These are phyloP conservation scores for Hydractinia echinata DNA, from an alignment of 30 jellyfish, hydroid and myxozoan genomes.

Conservation along the genomic window DNA sequence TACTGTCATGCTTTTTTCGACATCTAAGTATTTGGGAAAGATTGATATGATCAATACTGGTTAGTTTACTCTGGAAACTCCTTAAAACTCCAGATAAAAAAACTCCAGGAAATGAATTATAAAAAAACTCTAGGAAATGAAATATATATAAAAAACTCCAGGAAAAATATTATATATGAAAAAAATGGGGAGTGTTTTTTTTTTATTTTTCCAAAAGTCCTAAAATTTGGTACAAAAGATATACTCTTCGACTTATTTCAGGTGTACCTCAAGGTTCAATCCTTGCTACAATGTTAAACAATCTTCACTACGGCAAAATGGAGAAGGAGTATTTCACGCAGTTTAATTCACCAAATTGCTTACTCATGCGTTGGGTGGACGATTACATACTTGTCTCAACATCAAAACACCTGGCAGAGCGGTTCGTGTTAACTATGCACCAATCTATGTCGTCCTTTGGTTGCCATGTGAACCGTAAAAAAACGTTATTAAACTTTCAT, in stretches of 20 bases:
- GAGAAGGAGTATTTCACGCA: constrained; percentile 40
- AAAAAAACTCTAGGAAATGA: no score
- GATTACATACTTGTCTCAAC: constrained; percentile 66
- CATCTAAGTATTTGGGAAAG: no score
- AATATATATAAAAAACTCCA: no score
- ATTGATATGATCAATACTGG: no score
- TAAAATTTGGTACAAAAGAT: no score
- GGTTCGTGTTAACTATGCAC: constrained; percentile 33
- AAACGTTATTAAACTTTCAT: constrained; percentile 41
- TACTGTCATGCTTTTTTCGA: neutral
- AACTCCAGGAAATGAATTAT: no score
- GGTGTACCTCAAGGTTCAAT: constrained; percentile 95
- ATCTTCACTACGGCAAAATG: constrained; percentile 57
- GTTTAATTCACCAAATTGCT: constrained; percentile 21
- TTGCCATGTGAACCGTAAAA: constrained; percentile 39
- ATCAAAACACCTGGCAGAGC: constrained; percentile 27
- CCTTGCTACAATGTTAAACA: constrained; percentile 60
- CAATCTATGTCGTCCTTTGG: constrained; percentile 65
- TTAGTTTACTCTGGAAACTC: no score
- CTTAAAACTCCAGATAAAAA: no score
- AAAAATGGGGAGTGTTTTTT: no score
- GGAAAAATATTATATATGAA: no score
- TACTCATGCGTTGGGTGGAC: constrained; percentile 90
- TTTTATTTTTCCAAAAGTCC: no score
- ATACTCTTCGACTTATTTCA: constrained; percentile 6